phyloP scores from a whole-genome alignment of 2,797 vertebrate genomes.

The Arctocebus calabarensis region DNA sequence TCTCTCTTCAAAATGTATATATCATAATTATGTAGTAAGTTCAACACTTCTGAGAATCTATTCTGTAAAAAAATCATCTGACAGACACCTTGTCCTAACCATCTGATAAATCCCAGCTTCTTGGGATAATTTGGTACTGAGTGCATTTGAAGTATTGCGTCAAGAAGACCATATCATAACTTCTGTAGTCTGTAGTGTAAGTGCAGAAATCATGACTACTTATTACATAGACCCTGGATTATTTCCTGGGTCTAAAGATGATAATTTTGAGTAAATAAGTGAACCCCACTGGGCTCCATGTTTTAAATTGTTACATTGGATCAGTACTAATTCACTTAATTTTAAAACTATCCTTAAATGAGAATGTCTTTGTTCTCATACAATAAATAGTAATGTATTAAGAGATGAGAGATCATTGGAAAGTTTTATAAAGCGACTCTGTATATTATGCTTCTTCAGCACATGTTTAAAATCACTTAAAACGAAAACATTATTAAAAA shows the following conservation, averaged over 20 bases:
- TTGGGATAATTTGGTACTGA: accelerated
- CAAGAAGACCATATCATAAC: too few species aligned
- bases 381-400: background rate
- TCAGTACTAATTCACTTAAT: background rate
- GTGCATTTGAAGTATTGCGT: too few species aligned
- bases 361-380: background rate
- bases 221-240: background rate
- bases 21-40: background rate
- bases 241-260: background rate
- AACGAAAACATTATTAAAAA: background rate
- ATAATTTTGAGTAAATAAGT: background rate
- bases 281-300: background rate
- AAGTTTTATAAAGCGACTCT: background rate
- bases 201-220: background rate
- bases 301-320: background rate
- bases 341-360: background rate
- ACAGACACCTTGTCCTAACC: background rate
- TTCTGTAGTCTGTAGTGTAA: too few species aligned
- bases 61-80: background rate
- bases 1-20: background rate
- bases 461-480: background rate
- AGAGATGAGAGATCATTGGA: background rate
- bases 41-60: background rate
- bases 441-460: background rate
- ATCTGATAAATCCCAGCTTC: background rate